These are phyloP conservation scores for Alethe castanea DNA, from an alignment of 2,113 vertebrate genomes.

Conservation along the genomic window DNA sequence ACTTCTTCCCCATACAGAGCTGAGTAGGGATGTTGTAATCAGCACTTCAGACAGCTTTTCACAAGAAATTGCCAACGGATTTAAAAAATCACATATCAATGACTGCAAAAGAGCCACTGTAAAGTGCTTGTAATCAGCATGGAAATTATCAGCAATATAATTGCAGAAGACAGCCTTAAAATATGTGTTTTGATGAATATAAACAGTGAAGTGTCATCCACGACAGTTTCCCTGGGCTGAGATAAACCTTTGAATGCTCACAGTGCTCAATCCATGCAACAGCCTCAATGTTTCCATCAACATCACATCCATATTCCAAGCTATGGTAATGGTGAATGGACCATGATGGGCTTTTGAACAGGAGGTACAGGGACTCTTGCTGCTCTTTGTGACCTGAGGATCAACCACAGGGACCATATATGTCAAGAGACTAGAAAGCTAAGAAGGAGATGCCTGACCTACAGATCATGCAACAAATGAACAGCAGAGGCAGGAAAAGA, in stretches of 20 bases:
- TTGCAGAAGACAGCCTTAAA: not conserved
- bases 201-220: not conserved
- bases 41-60: slow-evolving; percentile 23
- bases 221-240: not conserved
- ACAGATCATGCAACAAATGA: not conserved
- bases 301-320: not conserved
- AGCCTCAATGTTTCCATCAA: not conserved
- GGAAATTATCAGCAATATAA: not conserved
- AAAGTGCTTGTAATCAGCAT: slow-evolving; percentile 21
- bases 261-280: not conserved
- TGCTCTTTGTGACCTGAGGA: not conserved
- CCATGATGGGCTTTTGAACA: not conserved
- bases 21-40: slow-evolving; percentile 13
- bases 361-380: not conserved
- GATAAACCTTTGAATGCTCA: not conserved
- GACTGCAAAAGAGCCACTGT: not conserved
- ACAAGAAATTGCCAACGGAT: not conserved
- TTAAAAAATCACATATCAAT: not conserved
- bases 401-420: not conserved
- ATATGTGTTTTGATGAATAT: not conserved
- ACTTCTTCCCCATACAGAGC: not conserved
- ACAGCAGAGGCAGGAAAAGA: not conserved
- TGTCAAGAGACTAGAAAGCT: not conserved
- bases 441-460: not conserved
- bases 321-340: not conserved